Conservation (phyloP, 2,113 vertebrate species). For the Numida meleagris region DNA sequence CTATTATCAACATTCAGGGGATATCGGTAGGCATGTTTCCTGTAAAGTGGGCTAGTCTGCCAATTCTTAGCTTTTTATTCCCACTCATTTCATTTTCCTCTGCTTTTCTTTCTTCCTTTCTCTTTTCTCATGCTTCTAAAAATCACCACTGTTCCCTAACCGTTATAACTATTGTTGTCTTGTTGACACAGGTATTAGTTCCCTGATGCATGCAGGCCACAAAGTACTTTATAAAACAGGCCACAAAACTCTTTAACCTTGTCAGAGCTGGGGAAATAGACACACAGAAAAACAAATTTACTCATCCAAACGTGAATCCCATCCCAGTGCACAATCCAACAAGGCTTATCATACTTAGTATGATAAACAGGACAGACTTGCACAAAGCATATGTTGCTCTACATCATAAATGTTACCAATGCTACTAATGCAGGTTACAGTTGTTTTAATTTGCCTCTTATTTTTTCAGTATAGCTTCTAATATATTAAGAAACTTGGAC, state of each 20-base stretch:
- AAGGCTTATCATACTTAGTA: background rate
- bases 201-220: background rate
- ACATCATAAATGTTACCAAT: background rate
- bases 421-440: background rate
- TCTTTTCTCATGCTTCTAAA: background rate
- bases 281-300: background rate
- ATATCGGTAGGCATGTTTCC: background rate
- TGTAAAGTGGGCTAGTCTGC: background rate
- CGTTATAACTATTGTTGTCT: background rate
- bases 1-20: background rate
- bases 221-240: background rate
- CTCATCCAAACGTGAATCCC: background rate
- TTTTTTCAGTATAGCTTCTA: background rate
- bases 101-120: background rate
- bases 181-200: constrained; percentile 2
- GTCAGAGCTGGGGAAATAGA: background rate
- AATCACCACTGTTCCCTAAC: background rate
- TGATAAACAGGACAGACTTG: background rate
- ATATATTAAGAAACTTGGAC: background rate
- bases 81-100: background rate
- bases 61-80: background rate
- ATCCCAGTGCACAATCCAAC: background rate
- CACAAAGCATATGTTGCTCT: background rate
- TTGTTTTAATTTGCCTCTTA: background rate
- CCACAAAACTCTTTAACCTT: background rate